phyloP scores from a whole-genome alignment of 2,888 invertebrate genomes.

The Calliphora vomitoria region DNA sequence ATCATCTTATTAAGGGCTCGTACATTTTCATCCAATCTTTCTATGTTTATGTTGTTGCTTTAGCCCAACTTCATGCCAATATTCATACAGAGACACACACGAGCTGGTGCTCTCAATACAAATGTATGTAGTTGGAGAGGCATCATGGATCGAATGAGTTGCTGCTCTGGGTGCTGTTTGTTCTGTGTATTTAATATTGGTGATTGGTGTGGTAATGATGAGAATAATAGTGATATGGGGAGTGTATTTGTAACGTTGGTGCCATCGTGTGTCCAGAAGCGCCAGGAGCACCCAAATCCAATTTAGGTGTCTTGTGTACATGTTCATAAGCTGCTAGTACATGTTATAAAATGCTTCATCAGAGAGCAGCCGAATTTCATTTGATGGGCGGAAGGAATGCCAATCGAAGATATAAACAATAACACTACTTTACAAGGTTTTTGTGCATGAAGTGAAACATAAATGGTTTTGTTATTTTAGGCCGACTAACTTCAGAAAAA shows the following conservation, averaged over 20 bases:
- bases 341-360: constrained; percentile 66
- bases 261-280: constrained; percentile 74
- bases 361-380: constrained; percentile 59
- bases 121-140: constrained; percentile 15
- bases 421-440: too few species aligned
- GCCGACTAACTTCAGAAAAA: too few species aligned
- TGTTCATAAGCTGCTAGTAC: constrained; percentile 70
- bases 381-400: constrained; percentile 46
- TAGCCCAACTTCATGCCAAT: not conserved
- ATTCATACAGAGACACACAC: constrained; percentile 11
- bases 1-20: constrained; percentile 57
- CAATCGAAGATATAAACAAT: not conserved
- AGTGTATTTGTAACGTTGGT: constrained; percentile 63
- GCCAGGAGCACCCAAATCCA: constrained; percentile 77
- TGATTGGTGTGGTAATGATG: constrained; percentile 72
- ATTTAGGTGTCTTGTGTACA: constrained; percentile 75
- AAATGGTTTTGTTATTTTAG: too few species aligned
- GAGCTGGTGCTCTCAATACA: constrained; percentile 23
- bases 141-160: constrained; percentile 16
- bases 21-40: constrained; percentile 53
- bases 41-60: not conserved
- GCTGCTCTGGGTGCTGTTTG: constrained; percentile 23
- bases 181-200: constrained; percentile 44
- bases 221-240: constrained; percentile 69
- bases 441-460: too few species aligned